phyloP scores from a whole-genome alignment of 2,888 invertebrate genomes.

The Polymixis flavicincta region DNA sequence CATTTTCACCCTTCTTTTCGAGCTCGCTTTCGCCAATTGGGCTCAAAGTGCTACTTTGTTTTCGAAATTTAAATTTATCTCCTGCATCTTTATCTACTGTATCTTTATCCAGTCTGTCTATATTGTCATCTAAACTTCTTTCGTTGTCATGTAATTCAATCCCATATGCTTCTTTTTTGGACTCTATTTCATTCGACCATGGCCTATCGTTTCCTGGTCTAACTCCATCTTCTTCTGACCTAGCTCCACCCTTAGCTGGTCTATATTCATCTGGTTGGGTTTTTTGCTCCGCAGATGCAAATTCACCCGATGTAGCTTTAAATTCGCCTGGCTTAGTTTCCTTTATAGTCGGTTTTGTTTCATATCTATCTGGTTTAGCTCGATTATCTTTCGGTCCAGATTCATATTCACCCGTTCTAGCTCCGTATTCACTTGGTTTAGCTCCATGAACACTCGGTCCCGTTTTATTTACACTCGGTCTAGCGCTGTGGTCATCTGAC shows the following conservation, averaged over 20 bases:
- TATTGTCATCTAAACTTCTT: background rate
- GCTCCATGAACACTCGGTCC: background rate
- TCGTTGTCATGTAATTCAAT: background rate
- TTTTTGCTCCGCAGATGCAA: background rate
- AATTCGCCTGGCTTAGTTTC: background rate
- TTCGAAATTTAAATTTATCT: background rate
- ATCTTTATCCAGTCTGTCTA: background rate
- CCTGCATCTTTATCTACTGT: background rate
- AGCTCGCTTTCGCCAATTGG: background rate
- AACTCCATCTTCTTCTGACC: background rate
- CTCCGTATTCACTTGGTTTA: too few relatives aligned
- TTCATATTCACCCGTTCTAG: too few relatives aligned
- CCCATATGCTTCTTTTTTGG: background rate
- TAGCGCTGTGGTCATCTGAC: background rate
- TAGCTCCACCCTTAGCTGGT: background rate
- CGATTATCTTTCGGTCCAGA: too few relatives aligned
- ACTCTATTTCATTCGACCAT: background rate
- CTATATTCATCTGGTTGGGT: background rate
- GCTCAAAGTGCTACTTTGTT: background rate
- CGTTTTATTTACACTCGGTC: background rate
- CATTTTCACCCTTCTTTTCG: background rate
- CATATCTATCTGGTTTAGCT: too few relatives aligned
- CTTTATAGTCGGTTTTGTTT: too few relatives aligned
- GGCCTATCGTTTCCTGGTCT: background rate
- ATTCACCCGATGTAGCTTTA: background rate